Conservation (phyloP, 1,140 invertebrate genomes). For the Panagrolaimus sp. region DNA sequence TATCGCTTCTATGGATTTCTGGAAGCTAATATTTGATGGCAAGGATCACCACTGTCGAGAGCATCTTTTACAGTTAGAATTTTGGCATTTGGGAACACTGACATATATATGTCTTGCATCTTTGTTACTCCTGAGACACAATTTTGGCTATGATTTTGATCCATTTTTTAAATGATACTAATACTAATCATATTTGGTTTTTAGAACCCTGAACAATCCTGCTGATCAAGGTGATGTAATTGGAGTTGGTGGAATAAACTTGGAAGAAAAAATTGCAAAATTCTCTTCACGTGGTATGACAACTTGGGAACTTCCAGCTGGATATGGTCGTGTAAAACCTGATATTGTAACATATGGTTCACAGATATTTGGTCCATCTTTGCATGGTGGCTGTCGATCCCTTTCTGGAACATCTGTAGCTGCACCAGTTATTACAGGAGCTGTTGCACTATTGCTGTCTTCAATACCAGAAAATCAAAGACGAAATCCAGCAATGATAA, state of each 20-base stretch:
- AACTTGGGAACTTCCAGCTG: conserved; percentile 80
- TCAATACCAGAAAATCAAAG: conserved; percentile 18
- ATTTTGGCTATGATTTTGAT: no score
- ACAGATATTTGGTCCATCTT: conserved; percentile 78
- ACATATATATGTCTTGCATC: no score
- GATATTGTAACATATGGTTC: conserved; percentile 94
- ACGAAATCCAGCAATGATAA: conserved; percentile 80
- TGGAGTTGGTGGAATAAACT: conserved; percentile 91
- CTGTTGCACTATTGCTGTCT: conserved; percentile 72
- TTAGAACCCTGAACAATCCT: conserved; percentile 83
- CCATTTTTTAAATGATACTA: no score
- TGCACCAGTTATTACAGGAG: conserved; percentile 87
- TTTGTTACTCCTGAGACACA: no score
- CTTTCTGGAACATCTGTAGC: conserved; percentile 86
- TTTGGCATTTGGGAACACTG: no score
- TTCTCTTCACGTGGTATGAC: conserved; percentile 96
- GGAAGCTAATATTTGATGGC: no score
- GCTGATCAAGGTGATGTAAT: conserved; percentile 98
- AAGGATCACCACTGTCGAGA: no score
- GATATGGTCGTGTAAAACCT: conserved; percentile 86
- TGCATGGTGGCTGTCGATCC: conserved; percentile 77
- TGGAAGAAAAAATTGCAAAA: conserved; percentile 87
- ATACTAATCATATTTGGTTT: no score
- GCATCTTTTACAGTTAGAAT: no score
- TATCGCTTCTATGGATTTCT: no score